These are phyloP conservation scores for Gallinago stenura DNA, from an alignment of 2,797 vertebrate genomes.

Conservation along the genomic window DNA sequence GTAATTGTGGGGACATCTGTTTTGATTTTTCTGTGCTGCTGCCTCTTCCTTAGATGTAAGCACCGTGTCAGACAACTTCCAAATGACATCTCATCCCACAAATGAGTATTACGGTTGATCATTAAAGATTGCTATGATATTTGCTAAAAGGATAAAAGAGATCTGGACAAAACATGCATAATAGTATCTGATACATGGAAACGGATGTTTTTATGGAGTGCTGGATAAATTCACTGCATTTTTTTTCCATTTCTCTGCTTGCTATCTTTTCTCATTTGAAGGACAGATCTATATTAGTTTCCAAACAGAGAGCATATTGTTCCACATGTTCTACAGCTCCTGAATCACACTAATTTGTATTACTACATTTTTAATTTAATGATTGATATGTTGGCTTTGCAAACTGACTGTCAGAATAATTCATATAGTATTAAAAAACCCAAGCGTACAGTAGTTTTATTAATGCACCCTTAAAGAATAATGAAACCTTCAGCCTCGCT, in stretches of 20 bases:
- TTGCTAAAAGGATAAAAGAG: conserved; percentile 8
- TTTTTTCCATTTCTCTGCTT: conserved; percentile 13
- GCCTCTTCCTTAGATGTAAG: background rate
- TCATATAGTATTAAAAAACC: conserved; percentile 71
- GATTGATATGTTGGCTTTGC: conserved; percentile 77
- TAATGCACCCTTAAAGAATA: conserved; percentile 77
- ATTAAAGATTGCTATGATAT: background rate
- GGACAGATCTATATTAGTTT: conserved; percentile 9
- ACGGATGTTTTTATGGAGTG: background rate
- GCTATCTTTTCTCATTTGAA: conserved; percentile 42
- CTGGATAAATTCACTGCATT: background rate
- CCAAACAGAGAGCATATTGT: conserved; percentile 50
- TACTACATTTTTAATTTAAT: conserved; percentile 75
- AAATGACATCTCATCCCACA: background rate
- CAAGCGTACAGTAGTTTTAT: conserved; percentile 71
- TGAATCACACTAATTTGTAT: conserved; percentile 70
- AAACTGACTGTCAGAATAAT: conserved; percentile 78
- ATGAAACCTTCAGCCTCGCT: conserved; percentile 70
- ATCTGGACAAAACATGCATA: background rate
- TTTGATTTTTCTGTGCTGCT: background rate
- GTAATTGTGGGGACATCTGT: background rate
- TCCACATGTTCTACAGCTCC: conserved; percentile 43
- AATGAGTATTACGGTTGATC: background rate
- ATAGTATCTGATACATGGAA: background rate
- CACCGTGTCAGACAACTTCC: background rate